Base-by-base conservation (phyloP, 2,888 invertebrate genomes). In the Stenoptilia bipunctidactyla region DNA sequence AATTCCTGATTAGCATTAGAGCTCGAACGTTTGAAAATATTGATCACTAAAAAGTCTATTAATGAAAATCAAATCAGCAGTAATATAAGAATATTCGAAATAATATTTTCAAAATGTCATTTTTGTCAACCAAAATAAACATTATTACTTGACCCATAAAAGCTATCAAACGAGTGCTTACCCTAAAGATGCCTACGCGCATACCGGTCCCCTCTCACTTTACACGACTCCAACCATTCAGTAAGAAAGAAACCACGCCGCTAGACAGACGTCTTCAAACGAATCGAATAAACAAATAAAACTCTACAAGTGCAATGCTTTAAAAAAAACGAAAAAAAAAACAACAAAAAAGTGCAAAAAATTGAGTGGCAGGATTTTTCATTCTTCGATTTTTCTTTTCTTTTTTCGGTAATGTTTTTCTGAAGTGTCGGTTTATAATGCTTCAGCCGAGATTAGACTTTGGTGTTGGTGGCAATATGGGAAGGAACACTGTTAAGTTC, bases 381-480 rank as follows among this genome's bases (percentile, higher is more conserved):
- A 9, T 15, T n/a, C 14, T 20, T 13, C 25, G 35, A 36, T 34
- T 30, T 20, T 10, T 38, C 13, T 38, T 50, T 56, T 42, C 43
- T 44, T 39, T 42, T 45, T 50, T 43, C 41, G 34, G 37, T 42
- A 37, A 37, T 43, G 39, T 40, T 37, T 39, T 49, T 56, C 57
- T 53, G 58, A 57, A 58, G 59, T 59, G 66, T 60, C 57, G 66
- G 55, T 53, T 63, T 65, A 59, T 59, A 59, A 80, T 79, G 82
- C 72, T 79, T 40, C 77, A 77, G 59, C 77, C 77, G 36, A 79
- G 77, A 69, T 67, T 75, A 64, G 55, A 55, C 56, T 70, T 53
- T 51, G 52, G 66, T 59, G 70, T 53, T 51, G 52, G 66, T 59
- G 64, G 46, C 46, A 61, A 52, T 54, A 58, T 63, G 61, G 58